Conservation (phyloP, 2,113 vertebrate genomes). For the Epinephelus cyanopodus region DNA sequence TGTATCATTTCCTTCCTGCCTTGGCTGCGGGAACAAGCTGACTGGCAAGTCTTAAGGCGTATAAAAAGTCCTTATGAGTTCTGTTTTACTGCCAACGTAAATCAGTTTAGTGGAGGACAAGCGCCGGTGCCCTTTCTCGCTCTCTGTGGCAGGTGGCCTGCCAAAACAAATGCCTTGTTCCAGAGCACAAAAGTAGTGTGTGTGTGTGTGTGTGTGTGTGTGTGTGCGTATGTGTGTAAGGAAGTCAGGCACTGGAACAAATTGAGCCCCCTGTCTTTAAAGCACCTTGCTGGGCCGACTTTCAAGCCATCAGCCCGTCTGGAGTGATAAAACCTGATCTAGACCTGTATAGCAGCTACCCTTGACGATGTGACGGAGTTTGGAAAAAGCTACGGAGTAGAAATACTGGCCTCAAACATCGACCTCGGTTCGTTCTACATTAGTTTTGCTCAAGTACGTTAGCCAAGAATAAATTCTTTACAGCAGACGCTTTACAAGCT, state of each 20-base stretch:
- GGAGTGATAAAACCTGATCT: slow-evolving; percentile 47
- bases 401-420: neutral
- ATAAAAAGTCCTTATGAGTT: slow-evolving; percentile 67
- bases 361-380: slow-evolving; percentile 1
- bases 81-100: slow-evolving; percentile 71
- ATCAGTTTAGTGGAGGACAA: slow-evolving; percentile 72
- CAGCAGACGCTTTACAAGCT: slow-evolving; percentile 44
- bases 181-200: slow-evolving; percentile 19
- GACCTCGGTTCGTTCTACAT: neutral
- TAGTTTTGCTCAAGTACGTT: slow-evolving; percentile 16
- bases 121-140: slow-evolving; percentile 40
- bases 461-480: slow-evolving; percentile 55
- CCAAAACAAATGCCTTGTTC: slow-evolving; percentile 62
- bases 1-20: slow-evolving; percentile 70
- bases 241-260: slow-evolving; percentile 40
- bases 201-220: neutral
- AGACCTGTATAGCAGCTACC: neutral
- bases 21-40: slow-evolving; percentile 49
- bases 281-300: slow-evolving; percentile 50
- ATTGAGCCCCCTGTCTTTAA: slow-evolving; percentile 52
- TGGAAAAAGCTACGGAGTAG: neutral
- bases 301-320: slow-evolving; percentile 31
- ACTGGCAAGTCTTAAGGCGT: slow-evolving; percentile 45
- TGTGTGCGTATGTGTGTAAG: slow-evolving; percentile 4
- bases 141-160: slow-evolving; percentile 61